phyloP scores from a whole-genome alignment of 2,888 invertebrate genomes.

The Heliconius aoede region DNA sequence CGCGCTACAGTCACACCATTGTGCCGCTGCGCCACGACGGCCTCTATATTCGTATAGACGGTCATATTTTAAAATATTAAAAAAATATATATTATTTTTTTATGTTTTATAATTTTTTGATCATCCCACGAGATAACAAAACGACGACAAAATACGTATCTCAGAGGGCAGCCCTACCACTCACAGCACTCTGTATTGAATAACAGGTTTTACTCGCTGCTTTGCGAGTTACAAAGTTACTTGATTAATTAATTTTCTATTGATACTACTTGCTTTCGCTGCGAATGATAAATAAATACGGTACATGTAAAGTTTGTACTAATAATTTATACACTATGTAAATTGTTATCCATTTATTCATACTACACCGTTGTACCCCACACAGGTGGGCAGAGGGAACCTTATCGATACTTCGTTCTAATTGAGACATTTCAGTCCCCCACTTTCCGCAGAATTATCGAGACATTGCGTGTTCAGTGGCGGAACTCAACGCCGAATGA shows the following conservation, averaged over 20 bases:
- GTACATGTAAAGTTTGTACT: neutral
- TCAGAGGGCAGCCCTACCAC: conserved; percentile 1
- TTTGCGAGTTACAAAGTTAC: conserved; percentile 31
- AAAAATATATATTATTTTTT: neutral
- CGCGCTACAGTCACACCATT: too few relatives aligned
- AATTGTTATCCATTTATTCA: too few relatives aligned
- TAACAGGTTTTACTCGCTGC: conserved; percentile 30
- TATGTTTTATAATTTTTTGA: neutral
- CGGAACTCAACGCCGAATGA: too few relatives aligned
- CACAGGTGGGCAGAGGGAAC: too few relatives aligned
- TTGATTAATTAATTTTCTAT: conserved; percentile 36
- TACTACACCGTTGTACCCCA: too few relatives aligned
- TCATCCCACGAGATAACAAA: neutral
- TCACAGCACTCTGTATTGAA: conserved; percentile 35
- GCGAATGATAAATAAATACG: conserved; percentile 16
- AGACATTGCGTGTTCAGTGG: too few relatives aligned
- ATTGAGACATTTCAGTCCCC: too few relatives aligned
- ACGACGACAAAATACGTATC: neutral
- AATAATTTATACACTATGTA: too few relatives aligned
- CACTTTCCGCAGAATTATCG: too few relatives aligned
- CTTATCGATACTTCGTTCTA: too few relatives aligned
- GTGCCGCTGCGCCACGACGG: too few relatives aligned
- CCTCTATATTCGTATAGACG: too few relatives aligned
- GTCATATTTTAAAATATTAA: neutral
- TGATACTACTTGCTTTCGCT: conserved; percentile 24